These are phyloP conservation scores for Phorcus lineatus DNA, from an alignment of 2,888 invertebrate genomes.

Conservation along the genomic window DNA sequence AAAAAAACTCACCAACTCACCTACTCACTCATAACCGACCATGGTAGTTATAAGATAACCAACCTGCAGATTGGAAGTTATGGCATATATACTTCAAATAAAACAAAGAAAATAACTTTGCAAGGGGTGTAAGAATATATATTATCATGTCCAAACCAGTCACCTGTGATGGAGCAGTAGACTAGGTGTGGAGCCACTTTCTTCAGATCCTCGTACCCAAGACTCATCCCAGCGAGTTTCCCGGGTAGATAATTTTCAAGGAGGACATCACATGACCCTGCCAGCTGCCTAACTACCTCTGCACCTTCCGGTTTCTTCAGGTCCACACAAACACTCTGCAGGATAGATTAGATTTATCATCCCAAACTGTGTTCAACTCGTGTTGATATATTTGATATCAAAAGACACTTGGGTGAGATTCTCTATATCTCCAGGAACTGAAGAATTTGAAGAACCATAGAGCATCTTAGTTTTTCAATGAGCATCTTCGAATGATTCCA, in stretches of 20 bases:
- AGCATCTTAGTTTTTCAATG: too few species aligned
- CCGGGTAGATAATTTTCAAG: constrained; percentile 97
- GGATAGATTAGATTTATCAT: constrained; percentile 18
- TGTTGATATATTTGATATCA: not conserved
- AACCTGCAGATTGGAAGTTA: too few species aligned
- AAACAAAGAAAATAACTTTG: too few species aligned
- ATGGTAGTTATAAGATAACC: too few species aligned
- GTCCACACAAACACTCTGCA: constrained; percentile 87
- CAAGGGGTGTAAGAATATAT: too few species aligned
- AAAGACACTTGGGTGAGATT: too few species aligned
- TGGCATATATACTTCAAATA: too few species aligned
- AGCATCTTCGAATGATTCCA: too few species aligned
- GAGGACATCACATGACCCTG: constrained; percentile 87
- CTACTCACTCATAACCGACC: too few species aligned
- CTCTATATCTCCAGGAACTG: too few species aligned
- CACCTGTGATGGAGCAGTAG: constrained; percentile 92
- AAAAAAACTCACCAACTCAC: too few species aligned
- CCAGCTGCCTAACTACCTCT: constrained; percentile 79
- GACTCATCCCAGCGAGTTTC: constrained; percentile 83
- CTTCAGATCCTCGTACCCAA: constrained; percentile 87
- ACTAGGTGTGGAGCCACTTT: constrained; percentile 86
- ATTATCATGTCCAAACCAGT: not conserved
- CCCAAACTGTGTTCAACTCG: not conserved
- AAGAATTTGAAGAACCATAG: too few species aligned
- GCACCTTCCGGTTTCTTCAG: constrained; percentile 83